phyloP scores from a whole-genome alignment of 2,888 invertebrate genomes.

The Xestoiulus laeticollis region DNA sequence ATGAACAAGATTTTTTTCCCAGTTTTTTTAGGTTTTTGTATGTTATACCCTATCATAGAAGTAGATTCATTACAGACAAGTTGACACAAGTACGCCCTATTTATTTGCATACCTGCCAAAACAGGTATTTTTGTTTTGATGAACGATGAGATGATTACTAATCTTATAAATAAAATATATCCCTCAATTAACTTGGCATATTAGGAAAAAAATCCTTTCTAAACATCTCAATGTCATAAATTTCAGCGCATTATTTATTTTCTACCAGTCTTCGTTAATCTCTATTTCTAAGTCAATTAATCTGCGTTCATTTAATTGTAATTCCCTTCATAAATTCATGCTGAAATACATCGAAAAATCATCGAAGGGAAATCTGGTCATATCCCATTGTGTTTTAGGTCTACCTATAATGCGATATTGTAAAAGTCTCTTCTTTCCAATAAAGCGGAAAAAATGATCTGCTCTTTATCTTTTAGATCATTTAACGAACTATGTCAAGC shows the following conservation, averaged over 20 bases:
- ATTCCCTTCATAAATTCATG: conserved; percentile 10
- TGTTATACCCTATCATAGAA: background rate
- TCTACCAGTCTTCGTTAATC: background rate
- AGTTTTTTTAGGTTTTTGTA: background rate
- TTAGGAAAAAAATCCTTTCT: background rate
- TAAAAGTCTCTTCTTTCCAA: conserved; percentile 20
- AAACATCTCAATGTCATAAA: background rate
- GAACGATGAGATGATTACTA: background rate
- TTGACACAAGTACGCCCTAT: background rate
- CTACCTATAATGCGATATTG: conserved; percentile 1
- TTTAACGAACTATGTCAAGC: conserved; percentile 43
- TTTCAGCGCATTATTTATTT: background rate
- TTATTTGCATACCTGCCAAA: background rate
- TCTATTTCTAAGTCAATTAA: background rate
- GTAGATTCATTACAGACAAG: background rate
- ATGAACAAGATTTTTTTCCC: background rate
- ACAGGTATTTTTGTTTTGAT: background rate
- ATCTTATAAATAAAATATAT: background rate
- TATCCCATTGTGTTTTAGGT: background rate
- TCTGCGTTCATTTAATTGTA: background rate
- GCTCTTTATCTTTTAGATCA: conserved; percentile 41
- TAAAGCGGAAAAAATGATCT: conserved; percentile 42
- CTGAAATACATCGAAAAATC: background rate
- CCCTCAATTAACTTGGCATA: background rate
- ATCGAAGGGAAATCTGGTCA: background rate